Conservation (phyloP, 2,113 vertebrate species). For the Anser cygnoides region DNA sequence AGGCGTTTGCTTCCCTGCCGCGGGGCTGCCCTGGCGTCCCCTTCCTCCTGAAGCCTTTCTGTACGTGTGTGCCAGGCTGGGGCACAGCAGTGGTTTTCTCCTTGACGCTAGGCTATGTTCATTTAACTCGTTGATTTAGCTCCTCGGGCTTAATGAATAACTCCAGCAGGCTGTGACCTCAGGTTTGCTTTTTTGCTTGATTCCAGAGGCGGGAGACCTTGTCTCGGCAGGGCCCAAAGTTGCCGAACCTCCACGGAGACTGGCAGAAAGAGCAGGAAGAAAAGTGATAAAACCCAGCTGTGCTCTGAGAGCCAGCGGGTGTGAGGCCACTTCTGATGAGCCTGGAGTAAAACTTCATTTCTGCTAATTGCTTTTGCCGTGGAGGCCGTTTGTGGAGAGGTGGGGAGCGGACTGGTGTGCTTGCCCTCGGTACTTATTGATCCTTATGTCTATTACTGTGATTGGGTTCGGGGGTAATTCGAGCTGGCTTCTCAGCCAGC, state of each 20-base stretch:
- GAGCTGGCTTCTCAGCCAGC: neutral
- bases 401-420: neutral
- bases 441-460: accelerated
- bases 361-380: neutral
- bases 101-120: neutral
- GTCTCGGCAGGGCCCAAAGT: neutral
- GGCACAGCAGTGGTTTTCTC: accelerated
- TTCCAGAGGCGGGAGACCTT: neutral
- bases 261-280: neutral
- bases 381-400: neutral
- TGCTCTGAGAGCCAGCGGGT: accelerated
- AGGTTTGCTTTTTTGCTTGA: neutral
- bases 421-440: neutral
- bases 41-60: neutral
- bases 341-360: neutral
- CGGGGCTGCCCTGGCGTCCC: neutral
- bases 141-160: neutral
- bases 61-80: neutral
- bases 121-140: neutral
- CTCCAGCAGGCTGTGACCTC: accelerated
- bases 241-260: neutral
- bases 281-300: neutral
- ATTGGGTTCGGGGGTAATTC: neutral
- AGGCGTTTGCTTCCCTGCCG: neutral
- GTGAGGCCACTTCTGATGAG: neutral